Base-by-base conservation (phyloP, 2,113 vertebrate genomes). In the Pholis gunnellus region DNA sequence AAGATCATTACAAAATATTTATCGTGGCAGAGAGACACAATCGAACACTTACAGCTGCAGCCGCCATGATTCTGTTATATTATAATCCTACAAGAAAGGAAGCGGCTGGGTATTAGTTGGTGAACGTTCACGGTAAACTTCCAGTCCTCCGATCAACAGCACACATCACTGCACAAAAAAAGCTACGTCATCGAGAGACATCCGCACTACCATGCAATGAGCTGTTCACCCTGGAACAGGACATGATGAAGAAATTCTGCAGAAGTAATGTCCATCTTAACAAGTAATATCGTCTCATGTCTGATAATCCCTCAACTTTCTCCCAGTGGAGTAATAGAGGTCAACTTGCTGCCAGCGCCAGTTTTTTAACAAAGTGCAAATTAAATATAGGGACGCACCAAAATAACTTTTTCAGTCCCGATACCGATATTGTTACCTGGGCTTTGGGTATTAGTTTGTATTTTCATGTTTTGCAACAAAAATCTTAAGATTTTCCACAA, bases 161-260 rank as follows among this genome's bases (percentile, higher is more conserved):
- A 84, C 61, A 84, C 75, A 40, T 17, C 83, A 91, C 83, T 65
- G 71, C 82, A 92, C 81, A 92, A 86, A 83, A 76, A 68, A 77
- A 54, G 14, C 70, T 61, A 25, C 2, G 2, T n/a, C 44, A 73
- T 59, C 61, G 36, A 56, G 44, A 82, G 46, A 81, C 60, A 78
- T 42, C 57, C 2, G 9, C 82, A 76, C 57, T 40, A 70, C 52
- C 84, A 91, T 72, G 84, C 89, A 85, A 50, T 25, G 29, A 75
- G 68, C 56, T 68, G 14, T 36, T 67, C 27, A 61, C 66, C 72
- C 22, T 54, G 42, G 25, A 50, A 60, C 64, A 59, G 61, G 34
- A 88, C 11, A 57, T 60, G 68, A 88, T 36, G 31, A 80, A 72
- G n/a, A 64, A 52, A 75, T 40, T 65, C 20, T 60, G 75, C 57